Base-by-base conservation (phyloP, 2,797 vertebrate genomes). In the Synanceia verrucosa region DNA sequence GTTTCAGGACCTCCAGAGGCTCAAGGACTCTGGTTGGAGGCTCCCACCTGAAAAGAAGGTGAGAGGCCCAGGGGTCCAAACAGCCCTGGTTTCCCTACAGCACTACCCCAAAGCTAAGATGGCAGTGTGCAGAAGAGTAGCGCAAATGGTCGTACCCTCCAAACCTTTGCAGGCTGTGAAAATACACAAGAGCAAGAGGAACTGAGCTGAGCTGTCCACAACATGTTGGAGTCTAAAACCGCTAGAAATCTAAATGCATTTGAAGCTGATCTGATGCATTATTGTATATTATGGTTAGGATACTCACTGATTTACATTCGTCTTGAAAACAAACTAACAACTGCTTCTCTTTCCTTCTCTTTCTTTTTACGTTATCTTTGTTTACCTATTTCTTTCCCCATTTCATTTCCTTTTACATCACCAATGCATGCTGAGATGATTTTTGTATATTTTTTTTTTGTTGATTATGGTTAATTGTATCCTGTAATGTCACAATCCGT, bases 11-110 rank as follows among this genome's bases (percentile, higher is more conserved):
- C 96, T 99, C 75, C 97, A 97, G 92, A 95, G 97, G 90, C 94
- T 99, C 80, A 99, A 98, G 93, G 97, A 97, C 92, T 98, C 96
- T 0, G 96, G 94, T 81, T 99, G 98, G 98, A 98, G 96, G 92
- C 94, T 97, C 34, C 91, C 95, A 71, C 87, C 96, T 72, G 97
- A 99, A 92, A 95, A 96, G 93, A 97, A 98, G 97, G 97, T 97
- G 93, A 95, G 94, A 82, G 44, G 76, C 73, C 46, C 5, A 3
- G 78, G 71, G 76, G 64, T 83, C 53, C 76, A 70, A 59, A 73
- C 79, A 29, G 85, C 79, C 71, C 84, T 78, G 74, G 70, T 88
- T 72, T 85, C 77, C 73, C 82, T 82, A 31, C 88, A 81, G 75
- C 66, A 71, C 67, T 68, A 60, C 53, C 87, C 79, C 73, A 87